Percentiles rank a stretch among this genome's conserved stretches.
These are phyloP conservation scores for Plagodis dolabraria DNA, from an alignment of 2,888 invertebrate genomes.

Conservation along the genomic window DNA sequence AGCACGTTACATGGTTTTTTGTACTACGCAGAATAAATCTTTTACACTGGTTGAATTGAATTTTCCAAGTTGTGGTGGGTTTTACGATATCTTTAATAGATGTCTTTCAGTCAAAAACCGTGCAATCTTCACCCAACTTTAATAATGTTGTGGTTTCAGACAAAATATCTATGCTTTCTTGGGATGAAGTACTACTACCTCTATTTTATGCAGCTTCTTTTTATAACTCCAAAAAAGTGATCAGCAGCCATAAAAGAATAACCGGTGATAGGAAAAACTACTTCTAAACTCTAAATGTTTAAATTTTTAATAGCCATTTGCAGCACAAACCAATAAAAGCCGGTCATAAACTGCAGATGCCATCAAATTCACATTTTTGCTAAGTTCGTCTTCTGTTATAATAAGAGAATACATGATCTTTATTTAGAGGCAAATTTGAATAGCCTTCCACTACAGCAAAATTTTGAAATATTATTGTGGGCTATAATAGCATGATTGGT, in stretches of 20 bases:
- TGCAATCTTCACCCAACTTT: not conserved
- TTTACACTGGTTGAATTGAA: slow-evolving; percentile 3
- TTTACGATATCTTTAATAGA: not conserved
- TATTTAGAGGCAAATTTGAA: no score
- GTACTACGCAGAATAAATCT: not conserved
- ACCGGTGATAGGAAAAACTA: slow-evolving; percentile 33
- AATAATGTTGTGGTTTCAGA: not conserved
- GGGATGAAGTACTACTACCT: not conserved
- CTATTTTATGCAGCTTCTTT: not conserved
- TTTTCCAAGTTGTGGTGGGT: not conserved
- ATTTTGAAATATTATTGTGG: no score
- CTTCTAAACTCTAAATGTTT: slow-evolving; percentile 31
- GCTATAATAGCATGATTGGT: no score
- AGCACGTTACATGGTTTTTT: not conserved
- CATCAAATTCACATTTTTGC: no score
- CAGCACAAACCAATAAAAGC: no score
- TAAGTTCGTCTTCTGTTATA: no score
- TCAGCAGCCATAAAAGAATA: slow-evolving; percentile 36
- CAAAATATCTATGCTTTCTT: not conserved
- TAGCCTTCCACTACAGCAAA: no score
- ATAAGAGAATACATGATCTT: no score
- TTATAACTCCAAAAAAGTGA: slow-evolving; percentile 24
- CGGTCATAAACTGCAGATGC: no score
- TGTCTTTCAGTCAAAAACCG: not conserved
- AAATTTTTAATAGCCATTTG: no score